A percentile compares a stretch with the other conserved stretches of the same genome.
Evolutionary conservation across 2,888 invertebrate genomes (phyloP).

Genomic region (Thumatha senex): DNA sequence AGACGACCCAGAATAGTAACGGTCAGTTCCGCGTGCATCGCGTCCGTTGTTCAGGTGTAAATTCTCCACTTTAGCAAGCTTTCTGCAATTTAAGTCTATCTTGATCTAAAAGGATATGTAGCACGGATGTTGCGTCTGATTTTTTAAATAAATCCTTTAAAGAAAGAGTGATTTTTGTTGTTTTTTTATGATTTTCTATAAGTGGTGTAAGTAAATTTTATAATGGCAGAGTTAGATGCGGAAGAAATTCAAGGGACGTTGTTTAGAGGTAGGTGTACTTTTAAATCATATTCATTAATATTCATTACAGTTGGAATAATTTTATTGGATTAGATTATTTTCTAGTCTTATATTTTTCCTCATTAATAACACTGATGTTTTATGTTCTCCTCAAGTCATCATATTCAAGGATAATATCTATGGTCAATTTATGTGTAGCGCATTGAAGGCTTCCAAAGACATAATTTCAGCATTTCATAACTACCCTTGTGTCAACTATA

Average conservation of each 20-base stretch:
- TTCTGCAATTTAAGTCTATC: conserved; percentile 23
- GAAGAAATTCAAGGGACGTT: conserved; percentile 25
- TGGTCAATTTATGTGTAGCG: no score
- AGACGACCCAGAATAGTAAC: conserved; percentile 73
- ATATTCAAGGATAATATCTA: no score
- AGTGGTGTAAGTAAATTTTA: conserved; percentile 13
- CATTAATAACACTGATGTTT: no score
- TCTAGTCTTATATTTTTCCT: no score
- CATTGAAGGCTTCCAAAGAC: no score
- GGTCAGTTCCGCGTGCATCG: conserved; percentile 73
- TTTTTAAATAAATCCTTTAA: no score
- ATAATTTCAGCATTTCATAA: no score
- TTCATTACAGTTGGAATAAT: not conserved
- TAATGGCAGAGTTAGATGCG: conserved; percentile 27
- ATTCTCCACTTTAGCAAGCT: conserved; percentile 49
- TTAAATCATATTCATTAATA: not conserved
- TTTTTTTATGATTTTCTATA: conserved; percentile 7
- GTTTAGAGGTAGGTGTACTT: conserved; percentile 39
- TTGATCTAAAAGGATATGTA: conserved; percentile 9
- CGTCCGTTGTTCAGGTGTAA: conserved; percentile 71
- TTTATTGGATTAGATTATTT: no score
- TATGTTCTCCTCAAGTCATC: no score
- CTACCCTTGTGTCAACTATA: no score
- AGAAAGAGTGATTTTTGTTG: no score
- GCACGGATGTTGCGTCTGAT: conserved; percentile 5